Base-by-base conservation (phyloP, 2,113 vertebrate genomes). In the Motacilla alba region DNA sequence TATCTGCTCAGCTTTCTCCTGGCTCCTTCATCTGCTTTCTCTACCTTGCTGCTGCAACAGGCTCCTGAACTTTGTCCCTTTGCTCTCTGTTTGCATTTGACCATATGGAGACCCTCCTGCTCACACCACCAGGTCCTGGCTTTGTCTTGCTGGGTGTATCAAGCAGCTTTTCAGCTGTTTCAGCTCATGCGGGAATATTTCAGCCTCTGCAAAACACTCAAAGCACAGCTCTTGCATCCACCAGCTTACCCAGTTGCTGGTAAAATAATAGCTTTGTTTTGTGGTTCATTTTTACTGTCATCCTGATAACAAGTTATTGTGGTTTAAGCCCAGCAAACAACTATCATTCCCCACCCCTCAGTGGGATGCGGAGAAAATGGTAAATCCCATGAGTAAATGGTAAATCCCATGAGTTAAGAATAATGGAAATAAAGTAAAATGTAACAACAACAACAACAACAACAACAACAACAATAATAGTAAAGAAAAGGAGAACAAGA, bases 81-180 rank as follows among this genome's bases (percentile, higher is more conserved):
- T 64, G 17, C 56, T 78, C 17, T 50, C 49, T 55, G 21, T 50
- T 92, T 64, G 19, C 19, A 7, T 77, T 47, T 76, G 63, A 41
- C 31, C 4, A 0, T 27, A 37, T 15, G 13, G 64, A 73, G 9
- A 83, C 15, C 7, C 16, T 55, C 21, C 62, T 84, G 75, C 56
- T 58, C 5, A 2, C 6, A 10, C 9, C 1, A 1, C 18, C 0
- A 1, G 43, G 15, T 82, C 27, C 33, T 6, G 9, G 2, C 19
- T 41, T 87, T 87, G n/a, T 53, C 1, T 4, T 69, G 27, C 8
- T 1, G 1, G 15, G 11, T 74, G 31, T 60, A 78, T 79, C 0
- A 3, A 44, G 47, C 59, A 62, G 13, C 18, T 53, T 80, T 95
- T 58, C 37, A 62, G 24, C 55, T 83, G 20, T 84, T 69, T 79